Base-by-base conservation (phyloP, 2,113 vertebrate genomes). In the Paracanthobrama guichenoti region DNA sequence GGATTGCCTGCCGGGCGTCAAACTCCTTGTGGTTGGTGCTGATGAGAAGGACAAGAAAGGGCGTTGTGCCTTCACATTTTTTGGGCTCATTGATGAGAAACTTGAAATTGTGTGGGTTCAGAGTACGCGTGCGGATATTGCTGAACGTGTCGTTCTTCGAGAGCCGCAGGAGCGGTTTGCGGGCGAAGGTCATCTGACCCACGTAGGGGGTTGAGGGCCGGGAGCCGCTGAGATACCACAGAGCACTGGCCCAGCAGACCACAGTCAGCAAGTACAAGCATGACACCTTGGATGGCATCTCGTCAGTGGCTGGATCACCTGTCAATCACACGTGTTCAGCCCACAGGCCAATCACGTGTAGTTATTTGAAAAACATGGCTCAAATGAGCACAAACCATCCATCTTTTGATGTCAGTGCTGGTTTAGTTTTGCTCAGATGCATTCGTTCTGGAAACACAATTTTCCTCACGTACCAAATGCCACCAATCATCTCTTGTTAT, bases 21-120 rank as follows among this genome's bases (percentile, higher is more conserved):
- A 99, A 99, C 86, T 99, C 98, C 90, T 99, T 99, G 91, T 99
- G 98, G 31, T 97, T 99, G 24, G 98, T 99, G 92, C 98, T 99
- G 92, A 99, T 98, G 31, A 99, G 97, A 89, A 99, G 98, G 80
- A 99, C 95, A 5, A 99, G 94, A 88, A 99, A 99, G 0, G 98
- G 98, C 0, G 87, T 94, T 66, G 92, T 90, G 0, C 96, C 92
- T 91, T 98, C 96, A 55, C 98, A 99, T 92, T 99, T 99, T 83
- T 92, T 95, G 22, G 94, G 97, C 86, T 99, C 97, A 0, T 99
- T 99, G 87, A 99, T 96, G 80, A 99, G 92, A 90, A 97, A 99
- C 50, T 92, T 96, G 79, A 98, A 99, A 78, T 96, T 95, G 89
- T 99, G 98, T 1, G 98, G 97, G 91, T 99, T 99, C 88, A 99